Conservation (phyloP, 2,113 vertebrate genomes). For the Xyrauchen texanus region DNA sequence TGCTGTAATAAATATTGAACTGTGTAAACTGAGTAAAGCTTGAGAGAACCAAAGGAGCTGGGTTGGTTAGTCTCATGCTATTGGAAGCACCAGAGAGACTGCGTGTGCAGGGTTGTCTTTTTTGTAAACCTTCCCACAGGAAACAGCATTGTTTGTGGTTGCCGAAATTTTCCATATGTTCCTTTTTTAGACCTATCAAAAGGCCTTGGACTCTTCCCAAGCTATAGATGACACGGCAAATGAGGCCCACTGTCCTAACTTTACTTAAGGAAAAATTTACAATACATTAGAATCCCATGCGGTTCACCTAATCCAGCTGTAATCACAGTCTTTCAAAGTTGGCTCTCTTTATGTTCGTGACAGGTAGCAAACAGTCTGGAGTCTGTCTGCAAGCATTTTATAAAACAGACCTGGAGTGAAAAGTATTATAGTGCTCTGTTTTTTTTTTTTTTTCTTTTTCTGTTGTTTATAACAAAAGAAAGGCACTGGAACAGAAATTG, state of each 20-base stretch:
- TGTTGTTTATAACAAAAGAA: constrained; percentile 55
- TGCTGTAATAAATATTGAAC: constrained; percentile 61
- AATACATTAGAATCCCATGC: constrained; percentile 20
- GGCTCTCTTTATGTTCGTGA: constrained; percentile 50
- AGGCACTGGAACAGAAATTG: constrained; percentile 73
- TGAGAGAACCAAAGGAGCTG: background rate
- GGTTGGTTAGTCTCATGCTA: constrained; percentile 38
- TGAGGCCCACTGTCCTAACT: background rate
- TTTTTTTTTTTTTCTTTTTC: constrained; percentile 4
- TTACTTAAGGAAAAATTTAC: constrained; percentile 23
- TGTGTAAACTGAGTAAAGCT: constrained; percentile 21
- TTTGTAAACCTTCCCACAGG: constrained; percentile 41
- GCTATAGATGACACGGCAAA: background rate
- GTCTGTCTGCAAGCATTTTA: constrained; percentile 48
- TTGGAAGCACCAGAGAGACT: constrained; percentile 49
- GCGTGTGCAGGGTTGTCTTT: constrained; percentile 43
- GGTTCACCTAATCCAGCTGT: constrained; percentile 38
- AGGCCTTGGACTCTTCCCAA: background rate
- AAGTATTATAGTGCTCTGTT: constrained; percentile 21
- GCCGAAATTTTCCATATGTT: constrained; percentile 39
- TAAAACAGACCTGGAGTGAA: constrained; percentile 49
- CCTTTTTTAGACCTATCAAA: constrained; percentile 13
- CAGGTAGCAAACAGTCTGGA: constrained; percentile 51
- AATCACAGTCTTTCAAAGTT: constrained; percentile 38
- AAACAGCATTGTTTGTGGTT: constrained; percentile 48